Evolutionary conservation across 92 coral and sea anemone genomes (phyloP).

Genomic region (Muricea muricata): DNA sequence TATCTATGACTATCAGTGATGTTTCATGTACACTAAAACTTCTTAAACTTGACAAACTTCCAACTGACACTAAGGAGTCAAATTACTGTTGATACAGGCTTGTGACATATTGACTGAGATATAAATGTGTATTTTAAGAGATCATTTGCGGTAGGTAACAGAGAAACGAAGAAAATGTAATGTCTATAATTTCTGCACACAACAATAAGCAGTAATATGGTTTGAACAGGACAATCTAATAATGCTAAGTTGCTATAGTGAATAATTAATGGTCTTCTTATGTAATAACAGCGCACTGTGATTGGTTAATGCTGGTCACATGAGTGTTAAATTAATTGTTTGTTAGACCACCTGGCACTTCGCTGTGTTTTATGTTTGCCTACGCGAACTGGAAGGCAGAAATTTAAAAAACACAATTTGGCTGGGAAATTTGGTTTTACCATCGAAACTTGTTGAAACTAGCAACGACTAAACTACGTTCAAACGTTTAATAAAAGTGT

Average conservation of each 20-base stretch:
- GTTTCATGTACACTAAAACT: neutral
- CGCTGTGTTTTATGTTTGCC: constrained; percentile 73
- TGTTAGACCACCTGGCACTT: constrained; percentile 96
- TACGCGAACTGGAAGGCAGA: constrained; percentile 4
- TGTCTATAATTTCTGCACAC: neutral
- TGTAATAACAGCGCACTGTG: constrained; percentile 53
- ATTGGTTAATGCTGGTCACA: constrained; percentile 84
- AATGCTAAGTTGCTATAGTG: constrained; percentile 40
- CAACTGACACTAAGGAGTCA: neutral
- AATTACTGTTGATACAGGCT: constrained; percentile 5
- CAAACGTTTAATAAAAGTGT: constrained; percentile 61
- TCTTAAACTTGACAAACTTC: neutral
- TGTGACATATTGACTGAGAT: neutral
- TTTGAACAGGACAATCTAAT: neutral
- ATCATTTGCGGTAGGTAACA: neutral
- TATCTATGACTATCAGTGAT: no score
- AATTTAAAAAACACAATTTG: neutral
- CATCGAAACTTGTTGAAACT: constrained; percentile 86
- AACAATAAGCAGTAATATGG: neutral
- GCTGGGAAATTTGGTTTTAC: constrained; percentile 80
- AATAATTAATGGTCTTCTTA: constrained; percentile 35
- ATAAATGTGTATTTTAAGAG: neutral
- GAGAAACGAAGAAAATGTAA: neutral
- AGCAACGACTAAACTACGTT: constrained; percentile 70
- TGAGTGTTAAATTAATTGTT: constrained; percentile 83